Evolutionary conservation across 30 jellyfish, hydroid and myxozoan species (phyloP).

Genomic region (Nemopilema nomurai): DNA sequence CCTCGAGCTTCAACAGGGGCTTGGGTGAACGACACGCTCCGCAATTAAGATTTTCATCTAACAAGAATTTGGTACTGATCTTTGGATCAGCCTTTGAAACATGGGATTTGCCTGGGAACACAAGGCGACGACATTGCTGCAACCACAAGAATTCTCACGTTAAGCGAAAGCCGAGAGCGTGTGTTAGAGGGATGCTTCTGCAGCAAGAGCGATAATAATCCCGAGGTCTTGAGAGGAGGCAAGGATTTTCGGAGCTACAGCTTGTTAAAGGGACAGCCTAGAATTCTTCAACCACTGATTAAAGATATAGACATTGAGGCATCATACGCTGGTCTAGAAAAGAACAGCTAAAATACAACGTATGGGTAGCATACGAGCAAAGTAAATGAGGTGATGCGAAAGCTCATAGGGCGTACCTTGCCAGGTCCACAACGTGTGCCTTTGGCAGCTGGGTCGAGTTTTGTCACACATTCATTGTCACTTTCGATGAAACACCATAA

Average conservation of each 20-base stretch:
- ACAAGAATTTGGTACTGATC: constrained; percentile 17
- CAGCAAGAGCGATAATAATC: neutral
- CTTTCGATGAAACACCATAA: constrained; percentile 95
- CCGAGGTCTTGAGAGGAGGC: neutral
- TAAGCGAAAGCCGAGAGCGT: neutral
- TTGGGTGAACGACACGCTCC: constrained; percentile 29
- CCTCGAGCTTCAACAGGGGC: constrained; percentile 12
- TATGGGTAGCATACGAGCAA: too few relatives aligned
- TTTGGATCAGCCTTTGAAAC: constrained; percentile 2
- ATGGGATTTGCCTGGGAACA: constrained; percentile 27
- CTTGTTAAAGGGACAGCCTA: too few relatives aligned
- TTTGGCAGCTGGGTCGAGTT: constrained; percentile 97
- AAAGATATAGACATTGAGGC: too few relatives aligned
- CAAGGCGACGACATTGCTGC: constrained; percentile 11
- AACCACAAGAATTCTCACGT: constrained; percentile 23
- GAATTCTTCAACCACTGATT: too few relatives aligned
- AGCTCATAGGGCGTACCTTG: constrained; percentile 71
- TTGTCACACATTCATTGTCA: constrained; percentile 90
- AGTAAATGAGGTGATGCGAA: too few relatives aligned
- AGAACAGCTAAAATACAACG: too few relatives aligned
- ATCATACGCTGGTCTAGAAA: too few relatives aligned
- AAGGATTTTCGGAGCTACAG: neutral
- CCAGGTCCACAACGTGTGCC: constrained; percentile 97
- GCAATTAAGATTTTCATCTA: constrained; percentile 3
- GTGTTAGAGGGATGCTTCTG: neutral